phyloP scores from a whole-genome alignment of 2,888 invertebrate species.

The Nomada hirtipes region DNA sequence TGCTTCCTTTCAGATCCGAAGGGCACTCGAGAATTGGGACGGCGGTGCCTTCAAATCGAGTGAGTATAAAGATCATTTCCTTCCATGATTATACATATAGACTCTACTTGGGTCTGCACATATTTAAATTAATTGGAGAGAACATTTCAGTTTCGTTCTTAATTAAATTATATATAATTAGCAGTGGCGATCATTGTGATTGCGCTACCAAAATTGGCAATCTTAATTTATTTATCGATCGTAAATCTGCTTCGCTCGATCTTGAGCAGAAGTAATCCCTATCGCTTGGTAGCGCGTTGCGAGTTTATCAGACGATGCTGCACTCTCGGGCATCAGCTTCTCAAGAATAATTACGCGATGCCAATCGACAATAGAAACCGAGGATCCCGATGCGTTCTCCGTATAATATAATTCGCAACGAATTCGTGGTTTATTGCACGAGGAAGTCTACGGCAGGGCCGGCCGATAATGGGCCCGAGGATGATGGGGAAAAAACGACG shows the following conservation, averaged over 20 bases:
- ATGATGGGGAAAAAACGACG: slow-evolving; percentile 40
- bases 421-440: slow-evolving; percentile 55
- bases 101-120: background rate
- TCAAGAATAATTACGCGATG: background rate
- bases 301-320: background rate
- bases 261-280: background rate
- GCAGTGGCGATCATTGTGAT: background rate
- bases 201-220: background rate
- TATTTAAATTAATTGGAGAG: no score
- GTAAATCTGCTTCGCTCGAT: slow-evolving; percentile 1
- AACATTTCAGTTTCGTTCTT: no score
- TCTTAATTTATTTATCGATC: slow-evolving; percentile 6
- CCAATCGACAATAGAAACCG: background rate
- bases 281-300: no score
- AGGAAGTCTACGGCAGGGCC: slow-evolving; percentile 27
- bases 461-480: slow-evolving; percentile 37
- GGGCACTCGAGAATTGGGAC: slow-evolving; percentile 79
- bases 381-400: background rate
- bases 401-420: slow-evolving; percentile 17
- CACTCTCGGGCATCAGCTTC: background rate
- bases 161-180: background rate
- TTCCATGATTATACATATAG: background rate
- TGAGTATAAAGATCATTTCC: slow-evolving; percentile 70
- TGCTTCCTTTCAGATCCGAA: slow-evolving; percentile 78
- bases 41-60: slow-evolving; percentile 78